Evolutionary conservation across 2,113 vertebrate species (phyloP), one percentile per base, ranked within the genome.

Genomic region (Grantiella picta): DNA sequence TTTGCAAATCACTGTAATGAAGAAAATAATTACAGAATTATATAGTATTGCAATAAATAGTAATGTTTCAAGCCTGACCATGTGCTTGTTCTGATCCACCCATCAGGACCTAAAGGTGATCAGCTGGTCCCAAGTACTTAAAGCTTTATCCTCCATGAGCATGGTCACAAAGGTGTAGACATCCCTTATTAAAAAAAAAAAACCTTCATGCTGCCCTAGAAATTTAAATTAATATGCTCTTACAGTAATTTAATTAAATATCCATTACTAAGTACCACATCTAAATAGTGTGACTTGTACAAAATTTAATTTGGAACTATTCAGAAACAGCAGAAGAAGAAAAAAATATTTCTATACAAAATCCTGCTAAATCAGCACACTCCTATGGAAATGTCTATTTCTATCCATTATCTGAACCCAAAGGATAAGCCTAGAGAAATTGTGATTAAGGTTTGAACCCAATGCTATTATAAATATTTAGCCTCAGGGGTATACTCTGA

Each of bases 161-260:
- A n/a, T 5, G 2, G 6, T 80, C 81, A 33, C 60, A 89, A 64
- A 82, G 21, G 11, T 40, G 33, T 18, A 33, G 10, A 42, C 40
- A 90, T 35, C 29, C 50, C 27, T 49, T 42, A 81, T 35, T 12
- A 2, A 18, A 42, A 33, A 63, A 28, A n/a, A 16, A 2, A 36
- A 71, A 14, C 42, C 47, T 19, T 23, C 33, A 25, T 80, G 47
- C 33, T 65, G 47, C 19, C n/a, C 80, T 68, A 63, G 53, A 83
- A 75, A 72, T 77, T 81, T 69, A 60, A 12, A 65, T 89, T 73
- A 86, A 86, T 33, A 60, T 85, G 79, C 23, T 73, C 47, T 84
- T 79, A 66, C 12, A 56, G 64, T 52, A 78, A 56, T 47, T 95
- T 83, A 92, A 92, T 94, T 92, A 89, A 96, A 75, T 33, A 73